Base-by-base conservation (phyloP, 2,797 vertebrate species). In the Philypnodon macrostomus region DNA sequence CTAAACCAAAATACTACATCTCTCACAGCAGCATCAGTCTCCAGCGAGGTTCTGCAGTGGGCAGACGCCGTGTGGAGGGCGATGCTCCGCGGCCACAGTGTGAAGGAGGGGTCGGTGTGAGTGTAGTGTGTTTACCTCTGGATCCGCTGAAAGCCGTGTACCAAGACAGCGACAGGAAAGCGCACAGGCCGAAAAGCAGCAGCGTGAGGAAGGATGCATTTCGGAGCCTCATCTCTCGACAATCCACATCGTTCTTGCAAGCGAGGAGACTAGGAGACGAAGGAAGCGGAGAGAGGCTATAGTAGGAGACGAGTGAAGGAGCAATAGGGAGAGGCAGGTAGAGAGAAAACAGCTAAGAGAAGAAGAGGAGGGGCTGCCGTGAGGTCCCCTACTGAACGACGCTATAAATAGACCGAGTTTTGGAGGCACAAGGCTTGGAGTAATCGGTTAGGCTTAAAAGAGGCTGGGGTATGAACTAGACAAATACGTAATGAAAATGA, bases 161-260 rank as follows among this genome's bases (percentile, higher is more conserved):
- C 95, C 95, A 98, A 79, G 95, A 96, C 50, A 98, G 85, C 53
- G 95, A 98, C 77, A 96, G 87, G 75, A 98, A 88, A 73, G 93
- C 93, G 90, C 94, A 95, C 64, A 97, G 88, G 81, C 91, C 94
- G 85, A 93, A 92, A 78, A 96, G 89, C 84, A 94, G 89, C 86
- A 94, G 92, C 90, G 95, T 94, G 91, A 97, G 88, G 92, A 94
- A 93, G 89, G 95, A 93, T 91, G 94, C 93, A 92, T 93, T 92
- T 88, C 94, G 90, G 92, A 96, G 91, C 95, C 94, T 97, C 95
- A 97, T 96, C 90, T 94, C 94, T 92, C 81, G 90, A 81, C 77
- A 77, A 76, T 87, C 90, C 90, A 87, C 81, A 88, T 88, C 93
- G 94, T 94, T 92, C 90, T 92, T 92, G 88, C 1, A 26, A 8